Evolutionary conservation across 2,888 invertebrate genomes (phyloP).

Genomic region (Drosophila meridiana): DNA sequence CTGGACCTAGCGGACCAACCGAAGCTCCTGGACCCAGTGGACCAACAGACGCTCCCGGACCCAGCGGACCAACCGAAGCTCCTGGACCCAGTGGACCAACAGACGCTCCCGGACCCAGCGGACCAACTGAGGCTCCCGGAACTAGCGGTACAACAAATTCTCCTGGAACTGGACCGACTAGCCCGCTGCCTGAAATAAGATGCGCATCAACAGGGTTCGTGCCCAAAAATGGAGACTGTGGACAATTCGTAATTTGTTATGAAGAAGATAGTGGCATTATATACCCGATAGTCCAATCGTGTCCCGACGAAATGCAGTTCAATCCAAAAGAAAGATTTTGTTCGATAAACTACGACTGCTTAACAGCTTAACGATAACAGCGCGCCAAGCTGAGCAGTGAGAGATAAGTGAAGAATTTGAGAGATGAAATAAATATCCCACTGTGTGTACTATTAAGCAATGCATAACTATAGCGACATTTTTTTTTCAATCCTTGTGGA

Average conservation of each 20-base stretch:
- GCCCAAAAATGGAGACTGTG: slow-evolving; percentile 56
- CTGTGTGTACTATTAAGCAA: slow-evolving; percentile 27
- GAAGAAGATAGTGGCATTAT: slow-evolving; percentile 22
- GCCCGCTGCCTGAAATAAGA: neutral
- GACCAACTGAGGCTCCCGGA: neutral
- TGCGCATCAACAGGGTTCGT: slow-evolving; percentile 71
- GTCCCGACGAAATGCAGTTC: slow-evolving; percentile 66
- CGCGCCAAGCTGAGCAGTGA: neutral
- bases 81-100: neutral
- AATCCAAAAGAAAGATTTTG: slow-evolving; percentile 59
- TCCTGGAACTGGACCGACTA: neutral
- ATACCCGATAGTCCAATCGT: slow-evolving; percentile 23
- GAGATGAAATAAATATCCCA: slow-evolving; percentile 31
- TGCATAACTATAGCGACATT: slow-evolving; percentile 21
- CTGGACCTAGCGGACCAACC: neutral
- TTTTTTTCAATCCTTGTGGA: slow-evolving; percentile 28
- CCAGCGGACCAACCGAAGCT: neutral
- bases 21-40: neutral
- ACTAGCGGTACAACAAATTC: neutral
- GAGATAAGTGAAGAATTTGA: neutral
- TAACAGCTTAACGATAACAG: neutral
- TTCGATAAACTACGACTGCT: slow-evolving; percentile 43
- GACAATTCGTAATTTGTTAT: slow-evolving; percentile 58
- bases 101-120: neutral
- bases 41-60: neutral